These are phyloP conservation scores for Lepidostoma basale DNA, from an alignment of 1,140 invertebrate species.

Conservation along the genomic window DNA sequence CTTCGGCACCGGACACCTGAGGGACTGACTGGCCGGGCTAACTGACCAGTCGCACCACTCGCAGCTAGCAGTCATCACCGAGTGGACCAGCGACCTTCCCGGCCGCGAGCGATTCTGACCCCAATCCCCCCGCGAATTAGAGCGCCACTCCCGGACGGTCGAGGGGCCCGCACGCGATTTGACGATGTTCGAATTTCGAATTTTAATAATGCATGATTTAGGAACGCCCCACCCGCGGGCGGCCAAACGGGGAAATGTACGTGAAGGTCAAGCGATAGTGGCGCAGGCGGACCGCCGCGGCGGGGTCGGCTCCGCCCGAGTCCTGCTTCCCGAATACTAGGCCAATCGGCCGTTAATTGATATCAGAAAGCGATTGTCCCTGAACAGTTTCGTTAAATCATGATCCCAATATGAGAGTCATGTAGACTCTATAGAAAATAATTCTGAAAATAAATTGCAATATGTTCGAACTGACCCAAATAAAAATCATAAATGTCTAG, in stretches of 20 bases:
- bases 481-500: not conserved
- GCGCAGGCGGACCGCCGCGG: not conserved
- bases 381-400: not conserved
- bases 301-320: not conserved
- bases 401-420: not conserved
- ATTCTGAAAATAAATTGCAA: not conserved
- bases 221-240: slow-evolving; percentile 19
- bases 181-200: slow-evolving; percentile 34
- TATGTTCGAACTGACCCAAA: slow-evolving; percentile 5
- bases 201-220: slow-evolving; percentile 44
- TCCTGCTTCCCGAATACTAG: not conserved
- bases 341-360: not conserved
- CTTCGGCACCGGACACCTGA: slow-evolving; percentile 20
- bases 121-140: slow-evolving; percentile 9
- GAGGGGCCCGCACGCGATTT: slow-evolving; percentile 27
- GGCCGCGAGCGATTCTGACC: slow-evolving; percentile 33
- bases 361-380: slow-evolving; percentile 8
- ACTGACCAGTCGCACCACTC: not conserved
- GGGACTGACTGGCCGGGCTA: slow-evolving; percentile 20
- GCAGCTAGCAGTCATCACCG: not conserved
- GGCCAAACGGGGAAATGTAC: not conserved
- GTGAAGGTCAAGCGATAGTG: slow-evolving; percentile 36
- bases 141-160: slow-evolving; percentile 1
- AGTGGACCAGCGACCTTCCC: not conserved
- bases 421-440: not conserved